These are phyloP conservation scores for Hipparchia semele DNA, from an alignment of 2,888 invertebrate genomes.

Conservation along the genomic window DNA sequence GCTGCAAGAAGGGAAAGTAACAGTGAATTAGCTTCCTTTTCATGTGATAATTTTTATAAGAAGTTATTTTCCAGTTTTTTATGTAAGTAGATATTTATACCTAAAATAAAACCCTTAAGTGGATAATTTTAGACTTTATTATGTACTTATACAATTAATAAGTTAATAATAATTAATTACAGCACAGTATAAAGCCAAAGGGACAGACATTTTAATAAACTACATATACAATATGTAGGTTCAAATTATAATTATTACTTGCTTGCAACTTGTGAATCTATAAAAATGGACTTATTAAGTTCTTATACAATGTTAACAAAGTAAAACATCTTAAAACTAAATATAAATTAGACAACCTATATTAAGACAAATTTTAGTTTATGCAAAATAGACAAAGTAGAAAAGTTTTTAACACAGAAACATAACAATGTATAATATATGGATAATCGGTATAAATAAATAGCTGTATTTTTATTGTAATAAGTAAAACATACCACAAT, in stretches of 20 bases:
- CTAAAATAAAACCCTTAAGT: neutral
- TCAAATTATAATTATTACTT: neutral
- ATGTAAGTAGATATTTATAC: neutral
- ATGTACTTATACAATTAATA: slow-evolving; percentile 3
- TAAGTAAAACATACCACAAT: too few relatives aligned
- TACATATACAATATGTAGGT: neutral
- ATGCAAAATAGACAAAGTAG: neutral
- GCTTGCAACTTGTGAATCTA: slow-evolving; percentile 8
- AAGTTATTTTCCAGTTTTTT: neutral
- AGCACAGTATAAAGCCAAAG: neutral
- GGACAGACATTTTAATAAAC: neutral
- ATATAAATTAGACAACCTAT: neutral
- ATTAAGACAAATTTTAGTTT: slow-evolving; percentile 1
- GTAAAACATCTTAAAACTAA: slow-evolving; percentile 7
- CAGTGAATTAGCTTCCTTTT: too few relatives aligned
- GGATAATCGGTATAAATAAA: too few relatives aligned
- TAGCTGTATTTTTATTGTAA: too few relatives aligned
- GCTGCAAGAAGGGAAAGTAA: too few relatives aligned
- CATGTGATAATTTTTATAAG: neutral
- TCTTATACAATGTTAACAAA: slow-evolving; percentile 7
- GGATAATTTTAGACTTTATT: neutral
- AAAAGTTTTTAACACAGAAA: neutral
- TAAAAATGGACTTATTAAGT: neutral
- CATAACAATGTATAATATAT: neutral
- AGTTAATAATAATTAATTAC: slow-evolving; percentile 13